Conservation (phyloP, 2,888 invertebrate species). For the Ectemnius lituratus region DNA sequence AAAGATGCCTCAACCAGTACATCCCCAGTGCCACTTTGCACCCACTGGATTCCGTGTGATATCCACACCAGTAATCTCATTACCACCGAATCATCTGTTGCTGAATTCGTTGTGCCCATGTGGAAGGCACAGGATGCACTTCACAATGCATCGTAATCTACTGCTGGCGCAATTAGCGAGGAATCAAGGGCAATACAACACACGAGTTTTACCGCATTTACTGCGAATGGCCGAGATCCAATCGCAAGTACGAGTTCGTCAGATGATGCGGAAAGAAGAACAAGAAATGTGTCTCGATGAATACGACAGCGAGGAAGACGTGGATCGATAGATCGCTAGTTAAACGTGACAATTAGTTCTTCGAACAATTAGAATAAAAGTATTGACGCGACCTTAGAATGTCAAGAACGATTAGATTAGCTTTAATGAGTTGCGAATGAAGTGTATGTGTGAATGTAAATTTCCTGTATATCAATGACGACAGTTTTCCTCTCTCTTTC, state of each 20-base stretch:
- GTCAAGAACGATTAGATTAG: too few species aligned
- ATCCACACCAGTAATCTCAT: not conserved
- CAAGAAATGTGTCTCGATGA: not conserved
- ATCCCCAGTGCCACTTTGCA: not conserved
- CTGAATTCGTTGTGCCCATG: conserved; percentile 21
- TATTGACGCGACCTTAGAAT: too few species aligned
- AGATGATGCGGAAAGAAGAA: not conserved
- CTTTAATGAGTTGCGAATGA: too few species aligned
- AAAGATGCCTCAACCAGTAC: conserved; percentile 4
- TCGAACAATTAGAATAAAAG: too few species aligned
- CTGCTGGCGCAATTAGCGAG: conserved; percentile 9
- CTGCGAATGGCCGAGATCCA: conserved; percentile 9
- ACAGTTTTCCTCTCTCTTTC: too few species aligned
- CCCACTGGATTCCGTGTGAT: not conserved
- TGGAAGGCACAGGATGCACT: conserved; percentile 23
- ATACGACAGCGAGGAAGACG: not conserved
- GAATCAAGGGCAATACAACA: not conserved
- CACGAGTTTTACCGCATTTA: not conserved
- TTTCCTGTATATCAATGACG: too few species aligned
- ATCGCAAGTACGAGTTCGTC: conserved; percentile 7
- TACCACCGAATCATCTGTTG: conserved; percentile 22
- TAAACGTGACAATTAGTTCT: too few species aligned
- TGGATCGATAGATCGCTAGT: conserved; percentile 20
- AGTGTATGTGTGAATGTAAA: too few species aligned
- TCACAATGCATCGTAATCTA: conserved; percentile 20